These are phyloP conservation scores for Ooceraea biroi DNA, from an alignment of 1,140 invertebrate species.

Conservation along the genomic window DNA sequence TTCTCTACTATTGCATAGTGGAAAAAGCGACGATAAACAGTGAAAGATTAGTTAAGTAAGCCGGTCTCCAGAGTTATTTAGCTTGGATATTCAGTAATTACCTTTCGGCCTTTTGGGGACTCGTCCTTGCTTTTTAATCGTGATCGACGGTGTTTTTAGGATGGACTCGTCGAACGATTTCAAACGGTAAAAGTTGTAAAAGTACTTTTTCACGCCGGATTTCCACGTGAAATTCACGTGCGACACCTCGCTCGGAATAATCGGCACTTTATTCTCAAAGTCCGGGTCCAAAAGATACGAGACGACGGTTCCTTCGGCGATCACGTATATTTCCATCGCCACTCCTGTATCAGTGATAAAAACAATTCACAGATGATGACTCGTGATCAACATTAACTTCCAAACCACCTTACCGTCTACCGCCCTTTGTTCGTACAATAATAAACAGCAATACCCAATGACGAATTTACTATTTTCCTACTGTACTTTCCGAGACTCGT, in stretches of 20 bases:
- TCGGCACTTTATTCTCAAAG: constrained; percentile 94
- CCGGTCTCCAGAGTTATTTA: no score
- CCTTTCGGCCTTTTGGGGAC: constrained; percentile 94
- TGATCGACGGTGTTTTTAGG: constrained; percentile 93
- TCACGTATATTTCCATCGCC: constrained; percentile 95
- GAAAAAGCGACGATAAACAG: no score
- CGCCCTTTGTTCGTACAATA: no score
- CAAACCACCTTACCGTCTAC: no score
- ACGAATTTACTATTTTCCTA: no score
- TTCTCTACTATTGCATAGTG: no score
- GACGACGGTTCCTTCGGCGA: constrained; percentile 93
- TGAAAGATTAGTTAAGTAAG: no score
- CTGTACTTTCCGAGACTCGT: no score
- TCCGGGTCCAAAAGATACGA: constrained; percentile 95
- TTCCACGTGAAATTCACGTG: constrained; percentile 97
- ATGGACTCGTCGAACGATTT: constrained; percentile 94
- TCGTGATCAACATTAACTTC: no score
- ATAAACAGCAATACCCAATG: no score
- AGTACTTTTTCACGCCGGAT: constrained; percentile 93
- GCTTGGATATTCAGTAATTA: constrained; percentile 78
- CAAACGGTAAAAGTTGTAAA: constrained; percentile 94
- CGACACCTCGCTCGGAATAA: constrained; percentile 95
- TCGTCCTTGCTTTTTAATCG: constrained; percentile 93
- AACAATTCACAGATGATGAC: background rate
- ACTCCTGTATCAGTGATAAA: constrained; percentile 87